phyloP scores from a whole-genome alignment of 2,888 invertebrate genomes.

The Meloe dianella region DNA sequence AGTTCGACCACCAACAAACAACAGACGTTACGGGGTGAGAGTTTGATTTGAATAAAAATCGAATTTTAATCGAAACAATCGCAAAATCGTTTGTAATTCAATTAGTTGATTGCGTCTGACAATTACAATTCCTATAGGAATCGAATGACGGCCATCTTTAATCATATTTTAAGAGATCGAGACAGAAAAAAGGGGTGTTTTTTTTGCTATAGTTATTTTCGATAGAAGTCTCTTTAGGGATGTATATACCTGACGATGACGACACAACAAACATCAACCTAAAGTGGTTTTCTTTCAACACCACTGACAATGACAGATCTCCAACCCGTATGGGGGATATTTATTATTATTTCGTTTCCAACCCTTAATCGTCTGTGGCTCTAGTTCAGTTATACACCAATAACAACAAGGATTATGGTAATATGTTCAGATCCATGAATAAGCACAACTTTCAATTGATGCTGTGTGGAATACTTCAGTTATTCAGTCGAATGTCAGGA shows the following conservation, averaged over 20 bases:
- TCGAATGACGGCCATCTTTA: neutral
- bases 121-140: neutral
- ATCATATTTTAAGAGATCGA: neutral
- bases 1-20: too few species aligned
- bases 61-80: neutral
- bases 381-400: too few species aligned
- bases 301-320: neutral
- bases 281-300: neutral
- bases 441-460: neutral
- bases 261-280: neutral
- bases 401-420: too few species aligned
- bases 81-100: neutral
- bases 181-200: neutral
- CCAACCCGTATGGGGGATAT: neutral
- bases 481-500: neutral
- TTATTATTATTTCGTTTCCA: neutral
- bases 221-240: neutral
- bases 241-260: neutral
- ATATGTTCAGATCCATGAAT: too few species aligned
- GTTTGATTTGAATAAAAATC: neutral
- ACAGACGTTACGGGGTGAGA: too few species aligned
- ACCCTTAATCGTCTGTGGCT: neutral
- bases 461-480: too few species aligned
- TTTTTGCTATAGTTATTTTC: neutral
- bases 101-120: neutral